Base-by-base conservation (phyloP, 2,797 vertebrate species). In the Fundulus diaphanus region DNA sequence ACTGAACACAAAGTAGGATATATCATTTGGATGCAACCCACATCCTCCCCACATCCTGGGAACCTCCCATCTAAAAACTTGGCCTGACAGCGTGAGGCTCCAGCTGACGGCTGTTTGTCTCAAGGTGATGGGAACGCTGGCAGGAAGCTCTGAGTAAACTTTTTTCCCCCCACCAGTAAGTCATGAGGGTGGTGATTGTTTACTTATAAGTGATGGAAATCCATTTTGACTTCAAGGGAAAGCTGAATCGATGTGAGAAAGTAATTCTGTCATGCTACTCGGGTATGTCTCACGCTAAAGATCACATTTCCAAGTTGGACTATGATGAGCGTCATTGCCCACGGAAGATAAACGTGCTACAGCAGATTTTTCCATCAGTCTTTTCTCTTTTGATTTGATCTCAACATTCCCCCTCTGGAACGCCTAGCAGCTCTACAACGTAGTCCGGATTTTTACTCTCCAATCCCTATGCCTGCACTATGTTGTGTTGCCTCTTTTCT, bases 21-120 rank as follows among this genome's bases (percentile, higher is more conserved):
- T 91, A 85, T 89, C 84, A 89, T 91, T 88, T 91, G 86, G 87
- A 93, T 91, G 86, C 89, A 82, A 77, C 89, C 85, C 89, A 89
- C 91, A 90, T 92, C 91, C 87, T 90, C 84, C 76, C 82, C 87
- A 88, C 89, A 89, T 90, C 88, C 85, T 86, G 76, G 86, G 87
- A 93, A 89, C 87, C 89, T 91, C 91, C 90, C 87, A 79, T 86
- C 59, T 84, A 79, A 92, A n/a, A 85, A 77, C 69, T 82, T 76
- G 73, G 74, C 79, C 81, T 87, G 87, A 90, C 86, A 87, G 82
- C 75, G 18, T 85, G 88, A 90, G 77, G 76, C 78, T 81, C 75
- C 27, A 31, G 63, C 85, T 68, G 69, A 61, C 74, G 71, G 69
- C 80, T 82, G 76, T 84, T 80, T 82, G 80, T 84, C 70, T 78